Percentiles rank a stretch among this genome's conserved stretches.
phyloP scores from a whole-genome alignment of 2,113 vertebrate species.

The Menura novaehollandiae region DNA sequence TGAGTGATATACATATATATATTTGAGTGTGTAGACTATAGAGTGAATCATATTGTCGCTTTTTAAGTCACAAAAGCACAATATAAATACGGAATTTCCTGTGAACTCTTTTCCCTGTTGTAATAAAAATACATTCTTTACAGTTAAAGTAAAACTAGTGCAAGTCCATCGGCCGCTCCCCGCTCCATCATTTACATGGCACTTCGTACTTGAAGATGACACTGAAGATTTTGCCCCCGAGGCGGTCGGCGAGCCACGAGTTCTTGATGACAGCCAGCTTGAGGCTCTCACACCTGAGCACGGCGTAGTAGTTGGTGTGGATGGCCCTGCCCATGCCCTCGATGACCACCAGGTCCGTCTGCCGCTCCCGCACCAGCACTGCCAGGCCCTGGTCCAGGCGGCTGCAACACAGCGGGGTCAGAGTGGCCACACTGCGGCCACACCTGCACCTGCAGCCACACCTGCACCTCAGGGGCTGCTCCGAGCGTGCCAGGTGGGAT shows the following conservation, averaged over 20 bases:
- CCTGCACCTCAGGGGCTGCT: neutral
- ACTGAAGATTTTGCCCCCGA: constrained; percentile 94
- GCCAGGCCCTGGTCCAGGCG: constrained; percentile 93
- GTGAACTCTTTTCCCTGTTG: constrained; percentile 44
- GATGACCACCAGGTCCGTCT: constrained; percentile 92
- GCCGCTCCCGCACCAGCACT: constrained; percentile 81
- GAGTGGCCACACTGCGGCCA: neutral
- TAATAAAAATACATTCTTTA: constrained; percentile 70
- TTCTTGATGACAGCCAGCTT: constrained; percentile 98
- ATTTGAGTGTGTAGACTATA: constrained; percentile 60
- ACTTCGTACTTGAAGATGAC: constrained; percentile 98
- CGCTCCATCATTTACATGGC: constrained; percentile 64
- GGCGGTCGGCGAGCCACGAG: constrained; percentile 94
- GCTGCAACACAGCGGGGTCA: constrained; percentile 56
- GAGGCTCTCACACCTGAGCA: constrained; percentile 90
- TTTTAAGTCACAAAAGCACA: constrained; percentile 66
- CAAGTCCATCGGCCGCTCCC: constrained; percentile 34
- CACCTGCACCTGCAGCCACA: no score
- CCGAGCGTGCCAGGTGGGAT: neutral
- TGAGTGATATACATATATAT: constrained; percentile 71
- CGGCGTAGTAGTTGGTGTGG: constrained; percentile 94
- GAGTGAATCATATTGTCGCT: constrained; percentile 58
- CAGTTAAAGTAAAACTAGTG: constrained; percentile 59
- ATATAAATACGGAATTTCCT: constrained; percentile 60
- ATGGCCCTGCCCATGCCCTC: constrained; percentile 98